Base-by-base conservation (phyloP, 1,140 invertebrate species). In the Drosophila tani region DNA sequence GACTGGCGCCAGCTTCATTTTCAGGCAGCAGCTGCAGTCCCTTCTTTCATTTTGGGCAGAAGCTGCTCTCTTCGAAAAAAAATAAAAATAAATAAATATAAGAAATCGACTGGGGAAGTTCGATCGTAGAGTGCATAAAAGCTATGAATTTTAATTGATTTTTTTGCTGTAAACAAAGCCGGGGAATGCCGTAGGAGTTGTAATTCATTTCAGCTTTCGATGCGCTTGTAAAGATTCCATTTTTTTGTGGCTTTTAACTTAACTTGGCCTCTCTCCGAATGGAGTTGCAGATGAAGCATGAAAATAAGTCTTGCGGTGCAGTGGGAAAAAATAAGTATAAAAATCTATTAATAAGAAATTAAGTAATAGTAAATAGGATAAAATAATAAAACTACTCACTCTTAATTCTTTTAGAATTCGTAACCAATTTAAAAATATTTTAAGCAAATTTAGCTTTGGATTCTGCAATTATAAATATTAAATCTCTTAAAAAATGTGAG, bases 121-220 rank as follows among this genome's bases (percentile, higher is more conserved):
- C 56, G 64, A 67, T 62, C 43, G 35, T 47, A 19, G 58, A 51
- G 53, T 73, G 55, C 53, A 59, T 81, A 84, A 91, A 90, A 81
- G 91, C 84, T 91, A 88, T 88, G 91, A 91, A 90, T 92, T 92
- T 92, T 92, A 92, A 92, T 92, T 92, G 91, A 92, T 88, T 88
- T 88, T 75, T 65, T 71, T 50, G 81, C 82, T 73, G 58, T 58
- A 60, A 62, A 46, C 51, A 49, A 50, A 67, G 60, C 24, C 49
- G 59, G 17, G 40, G 57, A 59, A 67, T 58, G 46, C 82, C 81
- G 60, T 86, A 81, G 80, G 78, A 81, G 77, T 84, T 90, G 85
- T 85, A 90, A 85, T 88, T 90, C 85, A 85, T 88, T 90, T 87
- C 63, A 63, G 68, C 81, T 87, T 88, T 88, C 84, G 84, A 68